Base-by-base conservation (phyloP, 2,888 invertebrate species). In the Mesorhabditis spiculigera region DNA sequence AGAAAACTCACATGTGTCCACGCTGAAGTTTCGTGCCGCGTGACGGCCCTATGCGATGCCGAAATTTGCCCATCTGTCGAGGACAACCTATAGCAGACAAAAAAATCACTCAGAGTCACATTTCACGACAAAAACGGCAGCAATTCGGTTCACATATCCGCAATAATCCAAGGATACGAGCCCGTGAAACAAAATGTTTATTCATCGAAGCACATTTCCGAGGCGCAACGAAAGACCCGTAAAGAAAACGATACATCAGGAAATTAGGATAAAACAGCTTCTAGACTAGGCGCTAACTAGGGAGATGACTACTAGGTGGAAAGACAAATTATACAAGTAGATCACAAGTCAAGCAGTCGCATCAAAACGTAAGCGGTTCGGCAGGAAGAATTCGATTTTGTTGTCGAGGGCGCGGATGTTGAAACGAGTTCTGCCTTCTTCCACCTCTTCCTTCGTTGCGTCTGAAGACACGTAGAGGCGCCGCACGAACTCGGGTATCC, bases 401-500 rank as follows among this genome's bases (percentile, higher is more conserved):
- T 69, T 67, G 43, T 68, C 67, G 45, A 71, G 71, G 6, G 68
- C 67, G 8, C 66, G 45, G 13, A 74, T 65, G 4, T 16, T 44
- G 13, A 74, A 28, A n/a, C 8, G 58, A 50, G 58, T 50, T 50
- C n/a, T 10, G 6, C 66, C 44, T 16, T 70, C 67, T 63, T 68
- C 74, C 5, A 64, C 63, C 16, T 58, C 58, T 8, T 69, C 42
- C 13, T 66, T 41, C 10, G 44, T 62, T 5, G 62, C 45, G 13
- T 75, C 71, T 28, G 67, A 63, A 43, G 71, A 71, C 4, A 75
- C 70, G 58, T 73, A 71, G 8, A 75, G 16, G n/a, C 69, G 63
- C n/a, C 67, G 68, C 44, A 75, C 61, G 63, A 73, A 75, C 42
- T 68, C 70, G 72, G n/a, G 75, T 10, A 78, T 69, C 8, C 68